Evolutionary conservation across 2,888 invertebrate genomes (phyloP).

Genomic region (Elgonia sp.): DNA sequence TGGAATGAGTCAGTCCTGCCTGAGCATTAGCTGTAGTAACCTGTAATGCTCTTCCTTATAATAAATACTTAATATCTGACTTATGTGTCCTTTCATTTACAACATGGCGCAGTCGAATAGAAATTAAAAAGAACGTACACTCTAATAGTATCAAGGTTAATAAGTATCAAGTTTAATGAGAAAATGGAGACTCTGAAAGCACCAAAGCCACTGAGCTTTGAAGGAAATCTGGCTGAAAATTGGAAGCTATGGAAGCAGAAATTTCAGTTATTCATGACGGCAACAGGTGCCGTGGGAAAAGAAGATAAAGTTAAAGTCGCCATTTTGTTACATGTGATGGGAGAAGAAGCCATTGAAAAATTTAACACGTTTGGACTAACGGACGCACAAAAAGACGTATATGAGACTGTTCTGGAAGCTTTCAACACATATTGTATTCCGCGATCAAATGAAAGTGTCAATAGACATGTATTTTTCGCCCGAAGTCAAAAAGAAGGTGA

Average conservation of each 20-base stretch:
- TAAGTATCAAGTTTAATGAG: no score
- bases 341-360: slow-evolving; percentile 77
- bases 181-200: neutral
- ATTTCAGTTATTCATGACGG: no score
- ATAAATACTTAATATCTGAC: no score
- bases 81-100: no score
- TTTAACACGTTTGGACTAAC: slow-evolving; percentile 76
- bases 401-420: neutral
- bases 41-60: no score
- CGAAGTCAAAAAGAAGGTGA: slow-evolving; percentile 70
- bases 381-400: slow-evolving; percentile 43
- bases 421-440: slow-evolving; percentile 38
- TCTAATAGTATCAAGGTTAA: no score
- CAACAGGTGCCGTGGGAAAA: neutral
- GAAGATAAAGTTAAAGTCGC: slow-evolving; percentile 68
- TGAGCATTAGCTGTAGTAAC: no score
- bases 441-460: slow-evolving; percentile 63
- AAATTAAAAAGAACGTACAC: no score
- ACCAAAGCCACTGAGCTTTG: neutral
- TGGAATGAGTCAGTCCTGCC: no score
- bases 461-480: slow-evolving; percentile 76
- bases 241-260: neutral
- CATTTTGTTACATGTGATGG: slow-evolving; percentile 77
- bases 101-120: no score
- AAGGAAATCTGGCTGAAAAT: neutral